Evolutionary conservation across 2,888 invertebrate species (phyloP).

Genomic region (Pseudococcus viburni): DNA sequence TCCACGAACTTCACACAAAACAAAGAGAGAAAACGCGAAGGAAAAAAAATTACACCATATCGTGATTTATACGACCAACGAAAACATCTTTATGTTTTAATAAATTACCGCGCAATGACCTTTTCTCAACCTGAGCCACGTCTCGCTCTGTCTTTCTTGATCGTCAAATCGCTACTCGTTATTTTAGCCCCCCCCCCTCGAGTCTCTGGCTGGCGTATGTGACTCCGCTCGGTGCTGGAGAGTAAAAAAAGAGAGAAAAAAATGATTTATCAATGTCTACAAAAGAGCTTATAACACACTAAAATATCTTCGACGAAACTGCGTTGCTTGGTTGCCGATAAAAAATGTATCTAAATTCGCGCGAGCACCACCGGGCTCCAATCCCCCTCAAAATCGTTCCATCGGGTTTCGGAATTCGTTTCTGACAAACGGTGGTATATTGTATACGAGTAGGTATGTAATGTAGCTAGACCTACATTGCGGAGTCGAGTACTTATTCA

Average conservation of each 20-base stretch:
- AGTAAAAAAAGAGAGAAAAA: neutral
- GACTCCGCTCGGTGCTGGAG: neutral
- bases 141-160: neutral
- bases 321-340: neutral
- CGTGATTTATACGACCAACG: slow-evolving; percentile 5
- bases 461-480: neutral
- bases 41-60: slow-evolving; percentile 3
- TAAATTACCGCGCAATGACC: slow-evolving; percentile 34
- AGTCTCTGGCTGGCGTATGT: neutral
- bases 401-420: neutral
- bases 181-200: neutral
- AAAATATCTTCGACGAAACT: slow-evolving; percentile 22
- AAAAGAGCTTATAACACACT: neutral
- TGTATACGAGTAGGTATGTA: neutral
- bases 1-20: neutral
- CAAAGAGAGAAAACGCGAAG: no score
- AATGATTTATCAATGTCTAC: slow-evolving; percentile 41
- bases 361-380: neutral
- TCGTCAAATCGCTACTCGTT: slow-evolving; percentile 44
- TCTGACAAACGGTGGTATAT: neutral
- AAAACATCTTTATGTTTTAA: slow-evolving; percentile 20
- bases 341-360: slow-evolving; percentile 6
- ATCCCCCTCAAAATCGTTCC: neutral
- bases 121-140: slow-evolving; percentile 14
- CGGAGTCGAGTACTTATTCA: no score